phyloP scores from a whole-genome alignment of 2,797 vertebrate species.

The Heteromormyrus szaboi region DNA sequence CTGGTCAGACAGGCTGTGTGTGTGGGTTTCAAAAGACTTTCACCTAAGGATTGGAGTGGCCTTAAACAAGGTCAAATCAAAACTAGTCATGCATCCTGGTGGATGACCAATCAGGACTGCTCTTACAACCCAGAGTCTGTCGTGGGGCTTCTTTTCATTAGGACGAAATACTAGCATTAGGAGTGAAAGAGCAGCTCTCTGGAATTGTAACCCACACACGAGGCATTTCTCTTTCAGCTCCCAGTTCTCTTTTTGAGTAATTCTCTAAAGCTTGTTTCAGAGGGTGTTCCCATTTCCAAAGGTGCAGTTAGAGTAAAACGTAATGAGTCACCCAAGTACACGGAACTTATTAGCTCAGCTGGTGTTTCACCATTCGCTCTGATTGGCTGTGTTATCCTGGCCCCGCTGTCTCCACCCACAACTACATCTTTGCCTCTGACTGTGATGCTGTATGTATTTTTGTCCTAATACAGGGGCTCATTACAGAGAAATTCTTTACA shows the following conservation, averaged over 20 bases:
- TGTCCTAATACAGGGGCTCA: not conserved
- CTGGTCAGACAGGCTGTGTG: not conserved
- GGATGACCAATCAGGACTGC: not conserved
- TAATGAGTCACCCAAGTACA: not conserved
- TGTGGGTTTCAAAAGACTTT: not conserved
- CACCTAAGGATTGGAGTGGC: not conserved
- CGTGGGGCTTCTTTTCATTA: not conserved
- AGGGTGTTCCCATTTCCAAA: slow-evolving; percentile 6
- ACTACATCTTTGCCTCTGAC: not conserved
- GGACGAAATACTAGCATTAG: not conserved
- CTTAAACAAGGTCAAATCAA: not conserved
- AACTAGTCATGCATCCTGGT: not conserved
- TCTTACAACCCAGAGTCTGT: not conserved
- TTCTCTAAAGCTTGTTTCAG: not conserved
- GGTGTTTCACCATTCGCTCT: not conserved
- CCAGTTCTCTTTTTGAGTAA: not conserved
- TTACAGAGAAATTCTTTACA: not conserved
- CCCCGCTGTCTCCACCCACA: not conserved
- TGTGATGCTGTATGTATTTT: not conserved
- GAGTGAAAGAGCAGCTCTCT: not conserved
- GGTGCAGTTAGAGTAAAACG: not conserved
- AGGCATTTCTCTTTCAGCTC: not conserved
- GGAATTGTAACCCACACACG: not conserved
- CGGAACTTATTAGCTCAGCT: not conserved
- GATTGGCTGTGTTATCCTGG: not conserved